These are phyloP conservation scores for Stenopsyche tienmushanensis DNA, from an alignment of 1,140 invertebrate species.

Conservation along the genomic window DNA sequence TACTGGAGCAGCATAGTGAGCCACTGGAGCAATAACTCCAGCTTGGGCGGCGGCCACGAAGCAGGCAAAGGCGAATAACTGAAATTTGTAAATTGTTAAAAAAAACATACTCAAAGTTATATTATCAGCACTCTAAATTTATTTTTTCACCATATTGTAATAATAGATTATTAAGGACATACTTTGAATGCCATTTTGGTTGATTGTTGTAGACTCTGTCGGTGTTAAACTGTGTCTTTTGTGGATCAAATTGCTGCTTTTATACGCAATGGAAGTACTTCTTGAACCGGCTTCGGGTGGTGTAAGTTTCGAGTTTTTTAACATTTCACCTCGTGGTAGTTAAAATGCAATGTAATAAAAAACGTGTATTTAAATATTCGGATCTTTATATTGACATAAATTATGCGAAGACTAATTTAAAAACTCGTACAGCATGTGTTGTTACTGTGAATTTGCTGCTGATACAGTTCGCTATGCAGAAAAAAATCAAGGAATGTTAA, in stretches of 20 bases:
- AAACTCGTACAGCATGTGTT: not conserved
- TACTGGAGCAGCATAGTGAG: slow-evolving; percentile 17
- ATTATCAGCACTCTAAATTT: not conserved
- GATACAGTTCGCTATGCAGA: too few species aligned
- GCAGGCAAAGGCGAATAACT: slow-evolving; percentile 14
- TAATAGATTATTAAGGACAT: slow-evolving; percentile 2
- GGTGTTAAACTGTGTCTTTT: too few species aligned
- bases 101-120: not conserved
- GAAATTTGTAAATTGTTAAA: not conserved
- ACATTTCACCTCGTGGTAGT: slow-evolving; percentile 8
- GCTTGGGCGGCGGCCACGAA: slow-evolving; percentile 22
- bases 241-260: too few species aligned
- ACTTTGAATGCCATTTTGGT: slow-evolving; percentile 41
- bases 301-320: not conserved
- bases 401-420: too few species aligned
- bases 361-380: too few species aligned
- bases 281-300: not conserved
- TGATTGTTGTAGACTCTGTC: slow-evolving; percentile 22
- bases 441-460: too few species aligned
- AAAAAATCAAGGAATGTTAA: too few species aligned
- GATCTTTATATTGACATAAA: not conserved
- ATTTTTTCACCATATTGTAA: too few species aligned
- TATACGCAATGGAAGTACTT: slow-evolving; percentile 28
- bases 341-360: not conserved
- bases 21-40: slow-evolving; percentile 39